Conservation (phyloP, 1,140 invertebrate genomes). For the Dendroctonus valens region DNA sequence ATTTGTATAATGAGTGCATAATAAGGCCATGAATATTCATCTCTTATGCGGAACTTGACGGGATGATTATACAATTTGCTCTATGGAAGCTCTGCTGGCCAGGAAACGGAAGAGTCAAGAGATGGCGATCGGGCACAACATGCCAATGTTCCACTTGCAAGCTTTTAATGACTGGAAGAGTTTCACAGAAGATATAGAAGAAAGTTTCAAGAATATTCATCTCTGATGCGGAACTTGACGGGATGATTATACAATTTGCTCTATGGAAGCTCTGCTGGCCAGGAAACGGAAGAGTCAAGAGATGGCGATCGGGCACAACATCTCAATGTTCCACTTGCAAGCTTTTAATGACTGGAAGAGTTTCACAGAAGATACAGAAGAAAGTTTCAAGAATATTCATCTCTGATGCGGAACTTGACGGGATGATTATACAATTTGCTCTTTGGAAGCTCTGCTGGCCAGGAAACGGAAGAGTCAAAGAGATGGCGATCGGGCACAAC, state of each 20-base stretch:
- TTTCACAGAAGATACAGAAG: no score
- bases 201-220: not conserved
- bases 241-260: conserved; percentile 1
- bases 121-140: no score
- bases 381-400: not conserved
- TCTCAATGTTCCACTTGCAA: no score
- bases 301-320: no score
- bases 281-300: no score
- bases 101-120: no score
- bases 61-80: conserved; percentile 1
- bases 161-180: no score
- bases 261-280: not conserved
- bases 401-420: not conserved
- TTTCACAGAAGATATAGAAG: no score
- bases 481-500: no score
- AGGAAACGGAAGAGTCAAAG: no score
- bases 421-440: conserved; percentile 1
- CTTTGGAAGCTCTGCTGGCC: not conserved
- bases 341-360: no score
- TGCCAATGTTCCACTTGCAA: no score
- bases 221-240: not conserved
- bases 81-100: not conserved
- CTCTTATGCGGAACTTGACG: not conserved
- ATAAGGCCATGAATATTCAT: not conserved
- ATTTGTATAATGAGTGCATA: not conserved